Evolutionary conservation across 2,113 vertebrate genomes (phyloP).

Genomic region (Herpetotheres cachinnans): DNA sequence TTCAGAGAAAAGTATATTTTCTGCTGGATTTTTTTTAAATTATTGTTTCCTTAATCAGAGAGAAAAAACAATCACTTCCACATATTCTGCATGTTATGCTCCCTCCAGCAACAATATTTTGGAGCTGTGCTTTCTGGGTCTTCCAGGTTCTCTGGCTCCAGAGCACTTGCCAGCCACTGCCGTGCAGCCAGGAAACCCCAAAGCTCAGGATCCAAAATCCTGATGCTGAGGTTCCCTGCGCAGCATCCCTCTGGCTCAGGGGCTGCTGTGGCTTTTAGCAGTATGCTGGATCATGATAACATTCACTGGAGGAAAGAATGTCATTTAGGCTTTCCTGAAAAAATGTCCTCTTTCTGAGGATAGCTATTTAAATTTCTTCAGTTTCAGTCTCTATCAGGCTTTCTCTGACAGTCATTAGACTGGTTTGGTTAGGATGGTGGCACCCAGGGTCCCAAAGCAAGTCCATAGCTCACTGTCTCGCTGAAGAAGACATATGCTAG

Average conservation of each 20-base stretch:
- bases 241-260: background rate
- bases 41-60: background rate
- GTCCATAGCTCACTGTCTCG: background rate
- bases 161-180: background rate
- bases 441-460: background rate
- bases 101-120: background rate
- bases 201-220: background rate
- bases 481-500: background rate
- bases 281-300: background rate
- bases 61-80: background rate
- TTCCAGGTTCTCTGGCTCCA: background rate
- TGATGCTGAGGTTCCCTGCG: background rate
- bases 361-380: background rate
- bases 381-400: background rate
- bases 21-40: background rate
- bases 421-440: background rate
- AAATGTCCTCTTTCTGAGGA: background rate
- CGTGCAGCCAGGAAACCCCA: background rate
- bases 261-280: background rate
- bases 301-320: background rate
- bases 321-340: background rate
- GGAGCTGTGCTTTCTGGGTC: background rate
- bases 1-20: background rate
- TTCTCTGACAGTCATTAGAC: background rate
- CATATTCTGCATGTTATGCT: background rate